Evolutionary conservation across 2,797 vertebrate species (phyloP).

Genomic region (Chelidonichthys spinosus): DNA sequence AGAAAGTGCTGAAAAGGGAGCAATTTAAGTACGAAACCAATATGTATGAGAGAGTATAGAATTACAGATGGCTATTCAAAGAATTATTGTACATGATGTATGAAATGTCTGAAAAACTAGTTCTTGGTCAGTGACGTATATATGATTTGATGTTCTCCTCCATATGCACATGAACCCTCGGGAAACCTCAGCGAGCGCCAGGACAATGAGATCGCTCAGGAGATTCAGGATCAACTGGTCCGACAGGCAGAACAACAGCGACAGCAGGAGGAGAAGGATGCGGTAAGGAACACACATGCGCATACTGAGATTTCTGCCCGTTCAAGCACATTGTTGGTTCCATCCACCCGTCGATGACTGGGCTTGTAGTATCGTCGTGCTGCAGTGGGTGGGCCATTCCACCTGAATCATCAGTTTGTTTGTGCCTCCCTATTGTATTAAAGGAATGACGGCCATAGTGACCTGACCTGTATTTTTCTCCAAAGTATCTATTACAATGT

Average conservation of each 20-base stretch:
- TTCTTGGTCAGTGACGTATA: neutral
- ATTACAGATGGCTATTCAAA: neutral
- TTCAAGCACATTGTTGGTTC: neutral
- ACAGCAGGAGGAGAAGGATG: slow-evolving; percentile 94
- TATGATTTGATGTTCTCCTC: slow-evolving; percentile 19
- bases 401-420: slow-evolving; percentile 13
- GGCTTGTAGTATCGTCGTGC: neutral
- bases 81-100: neutral
- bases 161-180: slow-evolving; percentile 7
- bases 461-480: neutral
- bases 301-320: neutral
- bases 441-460: neutral
- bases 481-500: neutral
- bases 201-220: slow-evolving; percentile 95
- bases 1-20: neutral
- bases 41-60: neutral
- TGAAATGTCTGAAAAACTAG: neutral
- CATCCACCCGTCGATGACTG: slow-evolving; percentile 2
- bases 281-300: slow-evolving; percentile 80
- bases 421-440: neutral
- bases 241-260: slow-evolving; percentile 91
- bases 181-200: slow-evolving; percentile 86
- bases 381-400: neutral
- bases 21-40: neutral
- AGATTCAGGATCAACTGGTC: slow-evolving; percentile 94